Base-by-base conservation (phyloP, 2,113 vertebrate species). In the Anthoscopus minutus region DNA sequence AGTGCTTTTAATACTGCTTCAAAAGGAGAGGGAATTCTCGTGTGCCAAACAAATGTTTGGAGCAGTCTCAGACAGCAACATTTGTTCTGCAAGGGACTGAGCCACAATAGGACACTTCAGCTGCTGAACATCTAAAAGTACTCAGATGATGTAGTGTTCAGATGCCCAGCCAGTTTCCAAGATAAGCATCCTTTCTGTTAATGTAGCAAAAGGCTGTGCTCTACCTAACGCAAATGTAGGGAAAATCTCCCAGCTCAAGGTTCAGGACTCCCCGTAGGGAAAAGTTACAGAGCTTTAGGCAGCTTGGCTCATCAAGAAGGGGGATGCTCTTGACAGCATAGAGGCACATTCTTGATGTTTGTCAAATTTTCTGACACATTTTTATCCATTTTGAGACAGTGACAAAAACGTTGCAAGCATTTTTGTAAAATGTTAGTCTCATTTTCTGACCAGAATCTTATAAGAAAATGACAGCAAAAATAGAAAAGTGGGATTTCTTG, bases 1-100 rank as follows among this genome's bases (percentile, higher is more conserved):
- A 93, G 92, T 72, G 89, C 92, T 92, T 97, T 97, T 96, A 93
- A 94, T 97, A 93, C 93, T 92, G 90, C 80, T 97, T 94, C 94
- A 96, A 97, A 96, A 93, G 65, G 47, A 94, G 56, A 67, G 45
- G 57, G 78, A 80, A 67, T 31, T 45, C 35, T 94, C 0, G 9
- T 47, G 77, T 61, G 84, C 70, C 83, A 97, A 97, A 95, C 77
- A 89, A 87, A 92, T 93, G 89, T 94, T 97, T 97, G 96, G 92
- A 96, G 92, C 87, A 62, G 84, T 94, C 96, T 91, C 95, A 92
- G 92, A 86, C 56, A 81, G 89, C 84, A 96, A 89, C 89, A 90
- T 96, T 97, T 97, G 93, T 97, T 98, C 96, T 95, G 69, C 89
- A 89, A 80, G 83, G 91, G 92, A 94, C 94, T 88, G 79, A 85